These are phyloP conservation scores for Lacerta viridis DNA, from an alignment of 2,797 vertebrate genomes.

Conservation along the genomic window DNA sequence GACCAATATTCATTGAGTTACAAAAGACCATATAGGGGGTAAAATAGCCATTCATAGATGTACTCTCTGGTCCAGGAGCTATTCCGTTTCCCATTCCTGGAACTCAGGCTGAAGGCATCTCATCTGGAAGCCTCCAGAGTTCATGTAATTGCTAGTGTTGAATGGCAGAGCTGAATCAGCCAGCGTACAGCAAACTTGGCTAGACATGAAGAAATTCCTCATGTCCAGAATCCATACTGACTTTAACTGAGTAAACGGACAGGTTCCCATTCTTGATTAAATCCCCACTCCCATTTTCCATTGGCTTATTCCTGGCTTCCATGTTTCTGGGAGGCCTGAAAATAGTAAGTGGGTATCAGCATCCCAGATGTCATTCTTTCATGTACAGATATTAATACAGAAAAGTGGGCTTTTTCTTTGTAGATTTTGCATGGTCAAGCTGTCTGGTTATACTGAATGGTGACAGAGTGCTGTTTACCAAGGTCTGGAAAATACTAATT, in stretches of 20 bases:
- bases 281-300: conserved; percentile 37
- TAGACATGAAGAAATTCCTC: neutral
- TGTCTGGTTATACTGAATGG: neutral
- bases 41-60: neutral
- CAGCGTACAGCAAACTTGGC: neutral
- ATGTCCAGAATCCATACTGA: neutral
- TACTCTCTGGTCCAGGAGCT: neutral
- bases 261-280: neutral
- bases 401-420: neutral
- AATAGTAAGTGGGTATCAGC: no score
- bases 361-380: neutral
- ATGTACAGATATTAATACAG: neutral
- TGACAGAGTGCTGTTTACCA: neutral
- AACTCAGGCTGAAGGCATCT: conserved; percentile 1
- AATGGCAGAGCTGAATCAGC: neutral
- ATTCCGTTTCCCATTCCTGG: conserved; percentile 46
- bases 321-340: neutral
- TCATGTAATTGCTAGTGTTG: conserved; percentile 14
- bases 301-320: neutral
- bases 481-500: no score
- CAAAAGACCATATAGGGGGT: rapidly evolving
- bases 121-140: conserved; percentile 16
- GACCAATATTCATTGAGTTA: conserved; percentile 56
- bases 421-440: neutral
- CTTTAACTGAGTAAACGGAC: neutral